Evolutionary conservation across 92 coral and sea anemone species (phyloP), one percentile per base, ranked within the genome.

Genomic region (Heteractis magnifica): DNA sequence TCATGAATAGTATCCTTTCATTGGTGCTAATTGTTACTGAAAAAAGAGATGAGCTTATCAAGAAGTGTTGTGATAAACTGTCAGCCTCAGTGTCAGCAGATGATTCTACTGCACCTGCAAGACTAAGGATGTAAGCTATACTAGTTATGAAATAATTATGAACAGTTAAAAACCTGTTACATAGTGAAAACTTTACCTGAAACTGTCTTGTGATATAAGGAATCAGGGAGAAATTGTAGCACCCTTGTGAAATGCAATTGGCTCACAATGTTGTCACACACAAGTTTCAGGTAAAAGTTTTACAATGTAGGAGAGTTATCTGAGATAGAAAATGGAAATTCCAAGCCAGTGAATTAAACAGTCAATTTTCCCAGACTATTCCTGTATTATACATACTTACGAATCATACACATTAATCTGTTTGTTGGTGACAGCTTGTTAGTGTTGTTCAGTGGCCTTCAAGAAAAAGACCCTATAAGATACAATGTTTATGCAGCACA

Each of bases 1-100:
- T 94, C 10, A 92, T 97, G 93, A 97, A 97, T 94, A 97, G 99
- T 79, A 83, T 97, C 50, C 85, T 97, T 41, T 97, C 98, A 49
- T 89, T 97, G 58, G 86, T 92, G 49, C 85, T 97, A 21, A 85
- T 94, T 18, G 93, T 94, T 1, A 85, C 95, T 59, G 97, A 92
- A 77, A 82, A 91, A 65, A 88, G 98, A 82, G 94, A 97, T 81
- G 86, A 90, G 15, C 88, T 97, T 15, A 92, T 97, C 77, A 78
- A 84, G 44, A 91, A 92, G 77, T 97, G 95, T 77, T 93, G 98
- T 62, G 85, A 91, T 78, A 93, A 91, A 77, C 83, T 93, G 23
- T 90, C 89, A 34, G 89, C 85, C 16, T 77, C 76, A 12, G 72
- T 49, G 65, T 84, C 93, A 21, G 92, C 91, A 3, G 97, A 93